Conservation (phyloP, 1,140 invertebrate genomes). For the Drosophila nasuta region DNA sequence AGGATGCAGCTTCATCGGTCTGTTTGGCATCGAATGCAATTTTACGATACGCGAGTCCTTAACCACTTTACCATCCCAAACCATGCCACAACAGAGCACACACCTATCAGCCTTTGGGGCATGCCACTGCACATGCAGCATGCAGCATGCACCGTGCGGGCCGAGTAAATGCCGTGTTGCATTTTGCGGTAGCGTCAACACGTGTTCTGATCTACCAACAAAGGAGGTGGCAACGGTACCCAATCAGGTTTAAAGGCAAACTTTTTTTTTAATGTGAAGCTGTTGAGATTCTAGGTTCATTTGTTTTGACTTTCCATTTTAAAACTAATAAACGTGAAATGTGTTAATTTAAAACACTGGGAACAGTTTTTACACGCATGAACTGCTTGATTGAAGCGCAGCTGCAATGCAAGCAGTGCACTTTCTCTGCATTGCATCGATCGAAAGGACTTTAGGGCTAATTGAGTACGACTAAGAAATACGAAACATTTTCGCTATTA, state of each 20-base stretch:
- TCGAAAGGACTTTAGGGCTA: not conserved
- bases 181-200: conserved; percentile 71
- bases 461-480: not conserved
- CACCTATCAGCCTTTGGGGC: conserved; percentile 30
- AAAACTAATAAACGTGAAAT: not conserved
- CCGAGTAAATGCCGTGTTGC: conserved; percentile 32
- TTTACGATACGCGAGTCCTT: conserved; percentile 41
- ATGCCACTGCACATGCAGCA: conserved; percentile 11
- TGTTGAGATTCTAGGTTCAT: not conserved
- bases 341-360: not conserved
- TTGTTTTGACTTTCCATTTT: not conserved
- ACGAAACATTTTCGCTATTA: not conserved
- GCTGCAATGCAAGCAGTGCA: not conserved
- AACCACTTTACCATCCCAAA: conserved; percentile 15
- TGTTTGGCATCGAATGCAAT: conserved; percentile 25
- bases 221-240: conserved; percentile 6
- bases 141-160: not conserved
- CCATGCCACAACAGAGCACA: not conserved
- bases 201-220: conserved; percentile 55
- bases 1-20: conserved; percentile 41
- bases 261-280: not conserved
- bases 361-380: not conserved
- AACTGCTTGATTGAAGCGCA: not conserved
- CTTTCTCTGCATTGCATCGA: not conserved
- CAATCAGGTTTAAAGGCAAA: not conserved